Base-by-base conservation (phyloP, 2,888 invertebrate species). In the Platycheirus rosarum region DNA sequence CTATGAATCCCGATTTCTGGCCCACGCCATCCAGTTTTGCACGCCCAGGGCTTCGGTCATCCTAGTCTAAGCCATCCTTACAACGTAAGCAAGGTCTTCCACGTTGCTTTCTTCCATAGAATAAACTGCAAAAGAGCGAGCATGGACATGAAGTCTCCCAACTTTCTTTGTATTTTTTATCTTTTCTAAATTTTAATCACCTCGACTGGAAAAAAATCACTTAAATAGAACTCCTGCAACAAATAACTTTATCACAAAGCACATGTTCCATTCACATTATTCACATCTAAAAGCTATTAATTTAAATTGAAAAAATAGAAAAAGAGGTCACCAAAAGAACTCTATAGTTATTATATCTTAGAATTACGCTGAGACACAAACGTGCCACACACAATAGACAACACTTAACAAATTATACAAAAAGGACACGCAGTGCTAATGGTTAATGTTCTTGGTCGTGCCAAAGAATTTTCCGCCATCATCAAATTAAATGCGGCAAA, bases 381-480 rank as follows among this genome's bases (percentile, higher is more conserved):
- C 60, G 60, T 60, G 60, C 42, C 44, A 60, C 8, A 60, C 44
- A 44, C 60, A 60, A 60, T 44, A 60, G 44, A 44, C 29, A 18
- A 60, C 60, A 60, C 29, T 60, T 44, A 26, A 42, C 42, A 60
- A 44, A 49, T n/a, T n/a, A n/a, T 44, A 60, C n/a, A n/a, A 60
- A 60, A 60, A 60, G 60, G 60, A 60, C 60, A 60, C 44, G 26
- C 40, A 11, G 14, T 37, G 8, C 13, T 8, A 11, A 2, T 46
- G 20, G 14, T 11, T 53, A 0, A 1, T 40, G 23, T 23, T 37
- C 20, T 8, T 40, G 26, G 26, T 13, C 26, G 37, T 49, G 55
- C 37, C 73, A 65, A 73, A 40, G 48, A 55, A 65, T 53, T 46
- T 32, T 40, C 48, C n/a, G 40, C 48, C 57, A 46, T 69, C 32